Evolutionary conservation across 2,797 vertebrate genomes (phyloP), one percentile per base, ranked within the genome.

Genomic region (Fistularia commersonii): DNA sequence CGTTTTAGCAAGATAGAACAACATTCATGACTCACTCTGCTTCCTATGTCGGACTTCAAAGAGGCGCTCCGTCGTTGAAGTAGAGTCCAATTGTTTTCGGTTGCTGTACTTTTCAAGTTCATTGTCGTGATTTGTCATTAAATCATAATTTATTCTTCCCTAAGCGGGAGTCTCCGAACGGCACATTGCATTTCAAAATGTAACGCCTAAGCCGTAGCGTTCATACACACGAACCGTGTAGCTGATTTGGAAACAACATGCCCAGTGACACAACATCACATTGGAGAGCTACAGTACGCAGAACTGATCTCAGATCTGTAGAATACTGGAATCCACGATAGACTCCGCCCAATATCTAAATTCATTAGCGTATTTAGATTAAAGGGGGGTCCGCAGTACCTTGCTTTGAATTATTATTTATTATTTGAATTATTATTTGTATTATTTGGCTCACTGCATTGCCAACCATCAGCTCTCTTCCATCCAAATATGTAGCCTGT

Each of bases 201-300:
- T 73, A 64, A 71, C 74, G 75, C 80, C 74, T 79, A 51, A 66
- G 64, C 61, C 13, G 58, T 60, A 49, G 23, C 23, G 23, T 23
- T 23, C 23, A 23, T 23, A 2, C 23, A 2, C 23, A 23, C 2
- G 23, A 23, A 23, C 23, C 2, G 23, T 4, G 3, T 9, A 34
- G 61, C 84, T 80, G 86, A 74, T 45, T 42, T 50, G 57, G 43
- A 41, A 67, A 47, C 85, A 34, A 81, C 70, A 73, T 60, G 46
- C 38, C 33, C 52, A 8, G 50, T 57, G 36, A 9, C 10, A 23
- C 11, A 7, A 5, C 0, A 1, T 6, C 1, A 4, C 6, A 0
- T 7, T 5, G 1, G 0, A 1, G 0, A 4, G 6, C 1, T 3
- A 0, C 6, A 3, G n/a, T 8, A 5, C 8, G 0, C 4, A 5